phyloP scores from a whole-genome alignment of 2,888 invertebrate genomes.

The Ephialtes manifestator region DNA sequence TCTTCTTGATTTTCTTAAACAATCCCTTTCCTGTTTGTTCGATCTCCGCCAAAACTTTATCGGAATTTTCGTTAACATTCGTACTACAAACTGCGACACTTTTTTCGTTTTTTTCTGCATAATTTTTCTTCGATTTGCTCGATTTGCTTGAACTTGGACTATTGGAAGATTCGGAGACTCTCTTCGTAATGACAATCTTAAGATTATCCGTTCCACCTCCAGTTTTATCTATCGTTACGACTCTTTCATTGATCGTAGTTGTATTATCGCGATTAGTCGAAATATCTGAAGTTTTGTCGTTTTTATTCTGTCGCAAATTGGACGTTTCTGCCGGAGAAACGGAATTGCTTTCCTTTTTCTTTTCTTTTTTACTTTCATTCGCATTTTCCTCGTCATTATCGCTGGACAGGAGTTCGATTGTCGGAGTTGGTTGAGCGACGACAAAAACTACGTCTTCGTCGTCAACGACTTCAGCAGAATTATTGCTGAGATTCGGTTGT shows the following conservation, averaged over 20 bases:
- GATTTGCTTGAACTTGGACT: slow-evolving; percentile 35
- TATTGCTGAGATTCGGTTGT: slow-evolving; percentile 63
- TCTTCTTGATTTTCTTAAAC: slow-evolving; percentile 66
- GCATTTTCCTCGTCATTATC: slow-evolving; percentile 81
- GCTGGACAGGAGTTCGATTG: slow-evolving; percentile 83
- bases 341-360: slow-evolving; percentile 37
- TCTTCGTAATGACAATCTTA: slow-evolving; percentile 62
- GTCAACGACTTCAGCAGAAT: slow-evolving; percentile 69
- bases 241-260: slow-evolving; percentile 35
- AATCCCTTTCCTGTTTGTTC: slow-evolving; percentile 54
- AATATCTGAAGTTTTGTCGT: slow-evolving; percentile 7
- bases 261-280: background rate
- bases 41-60: slow-evolving; percentile 38
- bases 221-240: slow-evolving; percentile 60
- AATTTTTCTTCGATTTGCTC: slow-evolving; percentile 36
- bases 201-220: slow-evolving; percentile 47
- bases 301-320: slow-evolving; percentile 48
- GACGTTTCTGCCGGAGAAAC: slow-evolving; percentile 26
- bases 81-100: slow-evolving; percentile 10
- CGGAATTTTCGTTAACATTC: slow-evolving; percentile 48
- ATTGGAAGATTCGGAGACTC: slow-evolving; percentile 41
- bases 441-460: slow-evolving; percentile 85
- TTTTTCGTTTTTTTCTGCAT: slow-evolving; percentile 32
- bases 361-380: slow-evolving; percentile 68
- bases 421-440: slow-evolving; percentile 81